These are phyloP conservation scores for Hyperoplus immaculatus DNA, from an alignment of 2,797 vertebrate genomes.

Conservation along the genomic window DNA sequence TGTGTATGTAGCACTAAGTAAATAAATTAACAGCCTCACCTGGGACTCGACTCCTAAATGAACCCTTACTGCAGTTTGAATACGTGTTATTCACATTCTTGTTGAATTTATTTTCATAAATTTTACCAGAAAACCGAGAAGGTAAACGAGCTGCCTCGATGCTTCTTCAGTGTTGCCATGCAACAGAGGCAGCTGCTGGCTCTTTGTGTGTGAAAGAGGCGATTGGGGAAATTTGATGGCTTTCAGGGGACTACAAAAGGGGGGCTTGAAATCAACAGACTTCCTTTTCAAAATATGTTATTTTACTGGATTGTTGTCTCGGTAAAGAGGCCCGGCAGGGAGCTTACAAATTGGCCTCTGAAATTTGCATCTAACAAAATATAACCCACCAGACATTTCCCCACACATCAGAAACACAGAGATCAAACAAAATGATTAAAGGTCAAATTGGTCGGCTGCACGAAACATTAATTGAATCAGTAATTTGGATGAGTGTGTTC, in stretches of 20 bases:
- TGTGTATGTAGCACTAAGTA: too few relatives aligned
- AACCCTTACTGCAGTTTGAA: conserved; percentile 4
- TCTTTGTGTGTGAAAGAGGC: conserved; percentile 10
- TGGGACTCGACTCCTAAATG: conserved; percentile 6
- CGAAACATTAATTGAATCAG: too few relatives aligned
- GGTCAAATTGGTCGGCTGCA: conserved; percentile 1
- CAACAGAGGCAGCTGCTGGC: conserved; percentile 19
- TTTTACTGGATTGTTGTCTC: conserved; percentile 25
- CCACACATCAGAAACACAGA: conserved; percentile 7
- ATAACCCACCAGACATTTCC: conserved; percentile 18
- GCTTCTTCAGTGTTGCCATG: conserved; percentile 6
- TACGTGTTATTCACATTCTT: neutral
- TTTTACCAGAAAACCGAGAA: conserved; percentile 1
- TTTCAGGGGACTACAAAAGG: conserved; percentile 43
- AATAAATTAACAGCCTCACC: neutral
- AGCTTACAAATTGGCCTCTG: conserved; percentile 11
- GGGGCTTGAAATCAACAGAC: conserved; percentile 32
- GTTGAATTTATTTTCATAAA: neutral
- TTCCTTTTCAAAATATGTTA: conserved; percentile 6
- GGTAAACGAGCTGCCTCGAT: conserved; percentile 4
- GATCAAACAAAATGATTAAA: conserved; percentile 24
- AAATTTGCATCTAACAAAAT: neutral
- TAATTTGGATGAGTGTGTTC: neutral
- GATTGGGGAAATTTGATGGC: conserved; percentile 17
- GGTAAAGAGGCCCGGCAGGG: neutral